Evolutionary conservation across 2,888 invertebrate species (phyloP).

Genomic region (Dasypolia templi): DNA sequence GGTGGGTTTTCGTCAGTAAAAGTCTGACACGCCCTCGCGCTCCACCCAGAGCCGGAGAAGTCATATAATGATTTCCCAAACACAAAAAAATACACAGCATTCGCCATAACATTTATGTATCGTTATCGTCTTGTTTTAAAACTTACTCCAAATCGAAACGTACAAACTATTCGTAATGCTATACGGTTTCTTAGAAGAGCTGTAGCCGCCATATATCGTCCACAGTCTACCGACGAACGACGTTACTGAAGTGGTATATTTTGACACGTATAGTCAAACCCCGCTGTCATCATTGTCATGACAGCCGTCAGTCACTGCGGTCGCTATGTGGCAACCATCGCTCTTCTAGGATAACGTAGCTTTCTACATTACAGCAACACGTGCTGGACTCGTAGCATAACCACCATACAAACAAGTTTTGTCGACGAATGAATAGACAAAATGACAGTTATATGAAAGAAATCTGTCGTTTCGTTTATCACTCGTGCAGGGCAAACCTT

Average conservation of each 20-base stretch:
- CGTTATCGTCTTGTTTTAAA: not conserved
- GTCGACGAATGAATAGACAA: no score
- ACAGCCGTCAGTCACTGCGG: not conserved
- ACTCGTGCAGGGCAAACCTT: not conserved
- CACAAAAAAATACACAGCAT: no score
- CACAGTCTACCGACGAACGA: not conserved
- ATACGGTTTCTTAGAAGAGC: not conserved
- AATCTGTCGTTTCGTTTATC: no score
- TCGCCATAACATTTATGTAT: no score
- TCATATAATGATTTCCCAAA: no score
- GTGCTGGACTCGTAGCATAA: no score
- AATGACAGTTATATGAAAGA: no score
- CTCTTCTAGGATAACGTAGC: not conserved
- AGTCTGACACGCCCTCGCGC: no score
- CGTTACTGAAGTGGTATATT: not conserved
- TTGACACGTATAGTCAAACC: not conserved
- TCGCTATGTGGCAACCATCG: not conserved
- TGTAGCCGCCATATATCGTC: not conserved
- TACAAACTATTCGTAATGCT: not conserved
- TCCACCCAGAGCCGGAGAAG: no score
- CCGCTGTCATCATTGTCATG: not conserved
- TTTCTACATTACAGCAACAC: not conserved
- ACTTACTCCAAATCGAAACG: not conserved
- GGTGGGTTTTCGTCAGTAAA: no score
- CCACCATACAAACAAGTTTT: no score